phyloP scores from a whole-genome alignment of 2,888 invertebrate species.

The Danaus chrysippus region DNA sequence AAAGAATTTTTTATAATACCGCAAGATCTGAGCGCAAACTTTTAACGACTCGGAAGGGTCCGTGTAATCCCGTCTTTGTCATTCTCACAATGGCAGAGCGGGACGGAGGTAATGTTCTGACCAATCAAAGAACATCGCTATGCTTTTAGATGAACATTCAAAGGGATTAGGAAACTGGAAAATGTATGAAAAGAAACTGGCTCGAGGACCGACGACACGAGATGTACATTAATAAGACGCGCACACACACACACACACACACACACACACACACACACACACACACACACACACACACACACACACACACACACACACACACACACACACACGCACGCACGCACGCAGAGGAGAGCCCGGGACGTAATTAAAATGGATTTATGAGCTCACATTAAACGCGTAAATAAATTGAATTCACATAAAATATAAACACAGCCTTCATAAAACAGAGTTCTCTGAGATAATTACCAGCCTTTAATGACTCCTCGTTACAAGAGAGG shows the following conservation, averaged over 20 bases:
- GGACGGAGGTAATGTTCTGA: constrained; percentile 38
- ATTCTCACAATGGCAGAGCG: constrained; percentile 25
- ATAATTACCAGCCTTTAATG: constrained; percentile 1
- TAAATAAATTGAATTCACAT: constrained; percentile 25
- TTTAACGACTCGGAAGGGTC: constrained; percentile 41
- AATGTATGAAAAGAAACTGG: constrained; percentile 22
- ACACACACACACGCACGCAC: neutral
- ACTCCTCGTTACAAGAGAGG: neutral
- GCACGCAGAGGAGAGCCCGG: neutral
- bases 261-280: neutral
- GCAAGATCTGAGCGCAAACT: constrained; percentile 41
- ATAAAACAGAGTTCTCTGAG: constrained; percentile 10
- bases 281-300: neutral
- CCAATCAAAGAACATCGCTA: constrained; percentile 51
- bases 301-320: neutral
- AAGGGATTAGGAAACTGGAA: constrained; percentile 41
- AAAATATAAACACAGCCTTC: constrained; percentile 18
- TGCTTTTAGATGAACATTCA: constrained; percentile 48
- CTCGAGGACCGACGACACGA: neutral
- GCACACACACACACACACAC: neutral
- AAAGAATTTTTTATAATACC: constrained; percentile 15
- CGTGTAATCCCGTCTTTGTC: constrained; percentile 30
- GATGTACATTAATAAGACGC: neutral
- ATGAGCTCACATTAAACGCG: constrained; percentile 17
- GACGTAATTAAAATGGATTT: constrained; percentile 21